These are phyloP conservation scores for Sternotherus odoratus DNA, from an alignment of 2,797 vertebrate genomes.

Conservation along the genomic window DNA sequence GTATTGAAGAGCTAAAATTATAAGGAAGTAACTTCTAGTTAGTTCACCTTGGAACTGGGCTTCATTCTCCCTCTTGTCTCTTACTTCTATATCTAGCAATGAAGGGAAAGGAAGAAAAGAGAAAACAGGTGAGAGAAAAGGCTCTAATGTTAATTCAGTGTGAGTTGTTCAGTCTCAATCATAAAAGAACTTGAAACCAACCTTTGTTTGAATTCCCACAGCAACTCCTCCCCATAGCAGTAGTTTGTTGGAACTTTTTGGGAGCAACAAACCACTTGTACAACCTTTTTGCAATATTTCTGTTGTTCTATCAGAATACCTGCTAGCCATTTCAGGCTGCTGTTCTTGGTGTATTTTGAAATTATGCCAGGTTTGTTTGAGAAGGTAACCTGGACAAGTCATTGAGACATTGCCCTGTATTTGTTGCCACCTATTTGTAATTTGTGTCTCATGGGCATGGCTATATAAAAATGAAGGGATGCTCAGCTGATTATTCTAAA, in stretches of 20 bases:
- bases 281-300: background rate
- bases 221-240: background rate
- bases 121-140: background rate
- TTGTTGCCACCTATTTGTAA: background rate
- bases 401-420: background rate
- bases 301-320: fast-evolving
- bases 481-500: background rate
- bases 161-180: background rate
- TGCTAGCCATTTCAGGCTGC: background rate
- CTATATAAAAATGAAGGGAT: background rate
- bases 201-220: background rate
- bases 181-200: background rate
- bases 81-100: background rate
- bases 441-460: background rate
- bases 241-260: background rate
- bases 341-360: background rate
- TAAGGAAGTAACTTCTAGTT: background rate
- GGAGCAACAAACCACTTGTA: background rate
- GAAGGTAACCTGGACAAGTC: background rate
- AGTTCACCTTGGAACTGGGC: background rate
- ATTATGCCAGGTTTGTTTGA: background rate
- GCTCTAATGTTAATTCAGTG: background rate
- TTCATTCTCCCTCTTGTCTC: background rate
- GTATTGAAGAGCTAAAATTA: background rate
- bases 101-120: background rate